Base-by-base conservation (phyloP, 2,113 vertebrate genomes). In the Lepus americanus region DNA sequence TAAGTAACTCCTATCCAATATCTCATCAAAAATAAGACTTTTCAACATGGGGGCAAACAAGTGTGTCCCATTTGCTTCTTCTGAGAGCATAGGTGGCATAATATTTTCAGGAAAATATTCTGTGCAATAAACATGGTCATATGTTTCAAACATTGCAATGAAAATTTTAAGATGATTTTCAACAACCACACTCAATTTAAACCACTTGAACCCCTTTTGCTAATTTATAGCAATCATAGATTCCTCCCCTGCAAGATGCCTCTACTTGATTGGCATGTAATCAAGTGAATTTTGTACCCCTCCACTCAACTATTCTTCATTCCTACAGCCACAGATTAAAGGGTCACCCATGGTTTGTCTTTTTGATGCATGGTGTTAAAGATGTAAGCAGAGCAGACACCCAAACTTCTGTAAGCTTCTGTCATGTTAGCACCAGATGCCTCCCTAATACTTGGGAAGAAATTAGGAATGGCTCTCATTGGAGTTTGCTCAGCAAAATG, bases 51-150 rank as follows among this genome's bases (percentile, higher is more conserved):
- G 76, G 25, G 14, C 31, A 85, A 73, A 94, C 94, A 64, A 92
- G 53, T 63, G 3, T 80, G 17, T 27, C 51, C 81, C 10, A 4
- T 78, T 64, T 63, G 89, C 33, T 33, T 44, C 0, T 90, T 92
- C 67, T 53, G 74, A 94, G 51, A 84, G 20, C 78, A 77, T 77
- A 51, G n/a, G 29, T 23, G 27, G 1, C 53, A 0, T 81, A 81
- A 20, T 84, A 88, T 92, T 93, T 96, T 96, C 86, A 92, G 79
- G 96, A 94, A 33, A 91, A 27, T 64, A 70, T 86, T 70, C 83
- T 6, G 63, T 55, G n/a, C 67, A 81, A 19, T 39, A 79, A 85
- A 85, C 82, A 66, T 22, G 64, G 90, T 9, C n/a, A 87, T 95
- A 88, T 53, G 33, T 90, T 90, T 95, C 92, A 85, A 95, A 83